Evolutionary conservation across 2,113 vertebrate genomes (phyloP).

Genomic region (Eolophus roseicapilla): DNA sequence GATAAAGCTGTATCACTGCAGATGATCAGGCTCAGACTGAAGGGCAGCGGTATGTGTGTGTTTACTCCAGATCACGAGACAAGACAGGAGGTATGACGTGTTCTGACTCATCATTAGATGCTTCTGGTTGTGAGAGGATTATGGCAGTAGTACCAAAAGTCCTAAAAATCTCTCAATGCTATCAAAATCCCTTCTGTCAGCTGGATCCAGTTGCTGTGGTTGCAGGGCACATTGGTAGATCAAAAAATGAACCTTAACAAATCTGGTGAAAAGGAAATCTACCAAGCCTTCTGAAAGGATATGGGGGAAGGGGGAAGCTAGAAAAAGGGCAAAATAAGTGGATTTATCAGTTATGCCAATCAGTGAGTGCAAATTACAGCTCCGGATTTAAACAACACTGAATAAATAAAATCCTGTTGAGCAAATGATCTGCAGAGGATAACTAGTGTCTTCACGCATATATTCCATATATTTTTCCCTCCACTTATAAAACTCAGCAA

Average conservation of each 20-base stretch:
- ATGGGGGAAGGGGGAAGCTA: fast-evolving
- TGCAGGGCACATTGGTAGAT: background rate
- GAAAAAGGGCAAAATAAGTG: background rate
- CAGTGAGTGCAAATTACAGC: background rate
- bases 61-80: background rate
- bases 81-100: background rate
- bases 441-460: fast-evolving
- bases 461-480: background rate
- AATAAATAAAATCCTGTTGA: background rate
- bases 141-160: background rate
- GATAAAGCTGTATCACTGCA: background rate
- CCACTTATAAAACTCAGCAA: background rate
- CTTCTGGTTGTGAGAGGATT: background rate
- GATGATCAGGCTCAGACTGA: background rate
- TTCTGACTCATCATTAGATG: background rate
- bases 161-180: background rate
- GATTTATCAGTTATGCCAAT: background rate
- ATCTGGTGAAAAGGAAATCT: background rate
- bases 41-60: background rate
- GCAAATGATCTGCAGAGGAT: background rate
- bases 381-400: background rate
- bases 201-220: background rate
- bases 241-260: background rate
- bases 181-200: background rate
- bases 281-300: background rate